A percentile compares a stretch with the other conserved stretches of the same genome.
phyloP scores from a whole-genome alignment of 2,113 vertebrate genomes.

The Paramormyrops kingsleyae region DNA sequence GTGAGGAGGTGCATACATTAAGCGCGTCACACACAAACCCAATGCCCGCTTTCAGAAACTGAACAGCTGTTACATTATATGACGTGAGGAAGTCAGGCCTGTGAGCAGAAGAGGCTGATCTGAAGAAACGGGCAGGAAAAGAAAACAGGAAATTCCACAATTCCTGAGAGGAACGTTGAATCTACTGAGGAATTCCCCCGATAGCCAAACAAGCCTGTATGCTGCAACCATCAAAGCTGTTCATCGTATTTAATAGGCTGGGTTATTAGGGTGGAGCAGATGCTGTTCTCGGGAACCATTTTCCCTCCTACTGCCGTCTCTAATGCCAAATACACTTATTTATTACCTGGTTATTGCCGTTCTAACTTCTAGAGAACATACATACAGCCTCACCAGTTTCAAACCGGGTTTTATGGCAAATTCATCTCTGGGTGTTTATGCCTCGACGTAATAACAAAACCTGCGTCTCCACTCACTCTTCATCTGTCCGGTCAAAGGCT shows the following conservation, averaged over 20 bases:
- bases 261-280: not conserved
- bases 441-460: not conserved
- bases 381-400: not conserved
- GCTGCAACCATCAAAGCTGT: not conserved
- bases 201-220: not conserved
- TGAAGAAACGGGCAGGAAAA: not conserved
- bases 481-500: constrained; percentile 67
- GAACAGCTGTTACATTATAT: not conserved
- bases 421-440: not conserved
- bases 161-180: not conserved
- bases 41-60: not conserved
- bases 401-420: not conserved
- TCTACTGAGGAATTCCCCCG: not conserved
- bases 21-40: not conserved
- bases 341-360: not conserved
- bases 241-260: not conserved
- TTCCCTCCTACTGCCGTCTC: not conserved
- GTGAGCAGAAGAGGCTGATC: not conserved
- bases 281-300: not conserved
- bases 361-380: not conserved
- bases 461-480: constrained; percentile 57
- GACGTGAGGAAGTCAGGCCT: not conserved
- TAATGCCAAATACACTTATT: not conserved
- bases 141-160: not conserved
- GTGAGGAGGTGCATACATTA: not conserved